Conservation (phyloP, 2,113 vertebrate genomes). For the Tautogolabrus adspersus region DNA sequence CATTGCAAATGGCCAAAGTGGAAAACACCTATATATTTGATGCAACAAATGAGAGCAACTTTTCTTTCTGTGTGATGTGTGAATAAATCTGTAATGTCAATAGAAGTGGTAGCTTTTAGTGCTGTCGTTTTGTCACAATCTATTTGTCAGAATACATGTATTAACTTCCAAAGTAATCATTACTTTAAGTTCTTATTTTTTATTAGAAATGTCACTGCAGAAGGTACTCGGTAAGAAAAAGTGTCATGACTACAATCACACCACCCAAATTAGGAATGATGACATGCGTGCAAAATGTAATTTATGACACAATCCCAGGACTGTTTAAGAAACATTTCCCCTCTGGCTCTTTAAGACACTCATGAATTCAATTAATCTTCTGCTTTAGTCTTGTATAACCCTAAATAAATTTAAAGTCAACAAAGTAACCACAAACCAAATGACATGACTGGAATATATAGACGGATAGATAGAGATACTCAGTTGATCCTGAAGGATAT, state of each 20-base stretch:
- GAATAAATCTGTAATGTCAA: conserved; percentile 27
- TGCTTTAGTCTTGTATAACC: not conserved
- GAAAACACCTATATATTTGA: not conserved
- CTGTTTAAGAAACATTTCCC: too few relatives aligned
- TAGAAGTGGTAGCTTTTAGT: not conserved
- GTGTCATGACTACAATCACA: not conserved
- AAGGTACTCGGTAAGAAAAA: not conserved
- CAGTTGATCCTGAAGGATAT: too few relatives aligned
- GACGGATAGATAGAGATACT: too few relatives aligned
- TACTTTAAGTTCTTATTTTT: not conserved
- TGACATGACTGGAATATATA: too few relatives aligned
- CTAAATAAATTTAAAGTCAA: too few relatives aligned
- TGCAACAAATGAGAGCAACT: not conserved
- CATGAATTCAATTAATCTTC: not conserved
- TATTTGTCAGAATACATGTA: not conserved
- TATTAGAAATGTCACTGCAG: not conserved
- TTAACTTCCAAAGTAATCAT: not conserved
- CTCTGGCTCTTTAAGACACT: too few relatives aligned
- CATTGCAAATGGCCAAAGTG: conserved; percentile 11
- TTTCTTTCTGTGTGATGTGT: conserved; percentile 20
- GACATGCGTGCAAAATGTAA: not conserved
- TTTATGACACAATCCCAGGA: too few relatives aligned
- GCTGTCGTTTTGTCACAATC: not conserved
- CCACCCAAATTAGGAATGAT: not conserved
- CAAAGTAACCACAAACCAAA: not conserved